A percentile compares a stretch with the other conserved stretches of the same genome.
Conservation (phyloP, 2,113 vertebrate species). For the Salminus brasiliensis region DNA sequence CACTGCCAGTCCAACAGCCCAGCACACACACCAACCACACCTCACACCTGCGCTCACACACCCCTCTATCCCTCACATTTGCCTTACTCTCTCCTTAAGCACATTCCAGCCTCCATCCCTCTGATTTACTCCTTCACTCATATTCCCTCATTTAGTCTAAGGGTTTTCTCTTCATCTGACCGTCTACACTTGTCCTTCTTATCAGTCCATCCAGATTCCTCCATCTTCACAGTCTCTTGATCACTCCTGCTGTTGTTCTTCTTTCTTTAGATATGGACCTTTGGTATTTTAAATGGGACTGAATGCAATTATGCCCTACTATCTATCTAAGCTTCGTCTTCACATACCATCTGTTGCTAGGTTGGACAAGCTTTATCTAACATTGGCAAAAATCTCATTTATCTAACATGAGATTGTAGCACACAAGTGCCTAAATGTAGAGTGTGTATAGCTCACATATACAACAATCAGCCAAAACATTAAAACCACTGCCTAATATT, state of each 20-base stretch:
- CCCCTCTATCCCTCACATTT: slow-evolving; percentile 12
- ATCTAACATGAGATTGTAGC: neutral
- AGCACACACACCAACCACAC: neutral
- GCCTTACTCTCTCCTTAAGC: neutral
- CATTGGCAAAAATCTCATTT: neutral
- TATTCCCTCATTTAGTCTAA: neutral
- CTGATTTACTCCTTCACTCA: neutral
- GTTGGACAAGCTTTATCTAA: neutral
- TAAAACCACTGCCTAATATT: no score
- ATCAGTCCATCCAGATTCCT: neutral
- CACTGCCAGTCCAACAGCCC: slow-evolving; percentile 7
- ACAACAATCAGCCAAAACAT: no score
- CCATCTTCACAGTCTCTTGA: neutral
- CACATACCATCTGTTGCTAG: neutral
- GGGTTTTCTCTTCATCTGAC: neutral
- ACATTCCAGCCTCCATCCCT: neutral
- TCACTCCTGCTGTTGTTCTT: neutral
- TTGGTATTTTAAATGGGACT: neutral
- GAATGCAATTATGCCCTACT: neutral
- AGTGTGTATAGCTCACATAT: no score
- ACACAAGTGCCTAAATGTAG: no score
- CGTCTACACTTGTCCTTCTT: neutral
- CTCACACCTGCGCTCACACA: slow-evolving; percentile 29
- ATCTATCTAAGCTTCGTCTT: neutral
- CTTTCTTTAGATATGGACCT: neutral